Evolutionary conservation across 2,888 invertebrate genomes (phyloP).

Genomic region (Cantharis rufa): DNA sequence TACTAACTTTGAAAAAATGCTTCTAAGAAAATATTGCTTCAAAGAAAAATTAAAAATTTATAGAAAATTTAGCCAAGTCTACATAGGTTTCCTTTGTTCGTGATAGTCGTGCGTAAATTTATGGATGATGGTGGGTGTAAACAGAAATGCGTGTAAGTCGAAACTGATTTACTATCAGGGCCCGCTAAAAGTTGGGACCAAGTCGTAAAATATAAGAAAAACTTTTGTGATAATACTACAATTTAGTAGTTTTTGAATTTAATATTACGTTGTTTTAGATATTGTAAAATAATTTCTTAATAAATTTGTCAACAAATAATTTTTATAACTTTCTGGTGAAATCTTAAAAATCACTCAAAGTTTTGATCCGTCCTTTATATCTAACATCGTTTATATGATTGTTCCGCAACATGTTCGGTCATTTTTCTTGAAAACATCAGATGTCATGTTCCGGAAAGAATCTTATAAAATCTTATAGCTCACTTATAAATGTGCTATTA

Average conservation of each 20-base stretch:
- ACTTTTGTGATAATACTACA: not conserved
- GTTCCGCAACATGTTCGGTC: conserved; percentile 16
- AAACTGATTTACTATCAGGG: not conserved
- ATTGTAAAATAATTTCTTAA: not conserved
- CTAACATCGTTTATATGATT: conserved; percentile 27
- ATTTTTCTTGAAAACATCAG: conserved; percentile 23
- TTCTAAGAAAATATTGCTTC: not conserved
- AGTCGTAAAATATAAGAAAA: not conserved
- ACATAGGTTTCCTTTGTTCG: not conserved
- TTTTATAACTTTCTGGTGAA: conserved; percentile 5
- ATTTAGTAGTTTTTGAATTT: not conserved
- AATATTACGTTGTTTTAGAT: not conserved
- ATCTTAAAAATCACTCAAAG: conserved; percentile 14
- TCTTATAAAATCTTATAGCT: conserved; percentile 18
- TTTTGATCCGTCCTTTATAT: conserved; percentile 7
- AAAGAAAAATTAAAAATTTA: not conserved
- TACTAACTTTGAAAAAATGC: too few relatives aligned
- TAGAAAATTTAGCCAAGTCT: not conserved
- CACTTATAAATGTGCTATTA: conserved; percentile 18
- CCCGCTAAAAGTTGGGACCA: not conserved
- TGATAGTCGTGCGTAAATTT: not conserved
- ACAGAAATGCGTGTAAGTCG: not conserved
- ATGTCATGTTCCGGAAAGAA: conserved; percentile 14
- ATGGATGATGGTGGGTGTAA: not conserved
- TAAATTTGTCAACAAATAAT: not conserved